Evolutionary conservation across 2,888 invertebrate genomes (phyloP), one percentile per base, ranked within the genome.

Genomic region (Eupithecia inturbata): DNA sequence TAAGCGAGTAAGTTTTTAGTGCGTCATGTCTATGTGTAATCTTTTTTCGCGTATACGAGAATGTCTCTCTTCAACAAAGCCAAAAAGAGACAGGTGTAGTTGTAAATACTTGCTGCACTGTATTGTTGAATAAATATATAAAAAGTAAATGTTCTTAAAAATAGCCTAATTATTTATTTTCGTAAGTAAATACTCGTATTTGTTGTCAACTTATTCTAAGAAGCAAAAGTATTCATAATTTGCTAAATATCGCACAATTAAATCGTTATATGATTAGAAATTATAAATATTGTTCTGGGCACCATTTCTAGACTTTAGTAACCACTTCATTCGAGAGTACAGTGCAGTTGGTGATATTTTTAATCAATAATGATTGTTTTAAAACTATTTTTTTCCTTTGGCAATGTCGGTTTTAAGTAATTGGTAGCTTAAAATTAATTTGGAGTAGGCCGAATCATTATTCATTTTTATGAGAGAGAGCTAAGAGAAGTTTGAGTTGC

Each of bases 31-130:
- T 63, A 22, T 57, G 41, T 71, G 3, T 64, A 31, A 14, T 33
- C 66, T 57, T 75, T 74, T 68, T 76, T 74, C 74, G 74, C 74
- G 78, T 78, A 73, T 74, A 79, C 75, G 73, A 77, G 75, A 53
- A 70, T 74, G 72, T 77, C 72, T 77, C 72, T 72, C 68, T 74
- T 71, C 45, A 66, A 68, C 41, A 64, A 41, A 41, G 71, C 64
- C 71, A 74, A 74, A 69, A 74, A 57, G 68, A 74, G 71, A 74
- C 63, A 41, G 66, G 45, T 39, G 67, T 62, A 69, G 45, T 63
- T 53, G 45, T 22, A 66, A 68, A 64, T 63, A 26, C 53, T 41
- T 41, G 16, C 63, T 70, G 72, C 67, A 68, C 70, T 75, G 64
- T 72, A 68, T 64, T 72, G 26, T 72, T 39, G 26, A 70, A 66